These are phyloP conservation scores for Clitarchus hookeri DNA, from an alignment of 2,888 invertebrate species.

Conservation along the genomic window DNA sequence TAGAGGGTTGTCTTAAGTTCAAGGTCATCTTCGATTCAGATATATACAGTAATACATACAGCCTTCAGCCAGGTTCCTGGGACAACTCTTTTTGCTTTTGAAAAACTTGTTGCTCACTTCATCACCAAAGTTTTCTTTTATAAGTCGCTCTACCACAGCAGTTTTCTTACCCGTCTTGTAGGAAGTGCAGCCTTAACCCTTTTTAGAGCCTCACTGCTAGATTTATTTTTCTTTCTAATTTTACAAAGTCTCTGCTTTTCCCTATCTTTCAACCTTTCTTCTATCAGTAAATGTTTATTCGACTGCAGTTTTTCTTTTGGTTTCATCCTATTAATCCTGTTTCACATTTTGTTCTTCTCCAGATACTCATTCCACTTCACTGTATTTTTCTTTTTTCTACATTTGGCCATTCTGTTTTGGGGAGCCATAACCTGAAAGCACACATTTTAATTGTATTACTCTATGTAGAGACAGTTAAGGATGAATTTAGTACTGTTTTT, in stretches of 20 bases:
- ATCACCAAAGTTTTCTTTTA: neutral
- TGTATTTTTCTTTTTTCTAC: neutral
- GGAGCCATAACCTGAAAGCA: neutral
- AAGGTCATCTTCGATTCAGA: no score
- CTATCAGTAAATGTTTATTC: neutral
- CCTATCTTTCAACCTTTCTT: neutral
- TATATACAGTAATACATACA: no score
- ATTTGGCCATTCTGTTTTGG: neutral
- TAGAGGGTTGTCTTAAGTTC: no score
- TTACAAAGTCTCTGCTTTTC: neutral
- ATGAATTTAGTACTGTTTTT: no score
- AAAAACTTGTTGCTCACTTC: neutral
- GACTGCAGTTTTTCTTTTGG: neutral
- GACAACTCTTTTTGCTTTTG: neutral
- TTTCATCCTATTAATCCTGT: neutral
- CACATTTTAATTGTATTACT: neutral
- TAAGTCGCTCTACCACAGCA: neutral
- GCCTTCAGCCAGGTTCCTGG: neutral
- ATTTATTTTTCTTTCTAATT: neutral
- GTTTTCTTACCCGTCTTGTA: neutral
- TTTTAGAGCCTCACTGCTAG: neutral
- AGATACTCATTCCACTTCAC: neutral
- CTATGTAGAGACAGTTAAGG: no score
- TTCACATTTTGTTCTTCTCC: neutral
- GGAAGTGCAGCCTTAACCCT: neutral